Evolutionary conservation across 2,888 invertebrate genomes (phyloP).

Genomic region (Acrobasis suavella): DNA sequence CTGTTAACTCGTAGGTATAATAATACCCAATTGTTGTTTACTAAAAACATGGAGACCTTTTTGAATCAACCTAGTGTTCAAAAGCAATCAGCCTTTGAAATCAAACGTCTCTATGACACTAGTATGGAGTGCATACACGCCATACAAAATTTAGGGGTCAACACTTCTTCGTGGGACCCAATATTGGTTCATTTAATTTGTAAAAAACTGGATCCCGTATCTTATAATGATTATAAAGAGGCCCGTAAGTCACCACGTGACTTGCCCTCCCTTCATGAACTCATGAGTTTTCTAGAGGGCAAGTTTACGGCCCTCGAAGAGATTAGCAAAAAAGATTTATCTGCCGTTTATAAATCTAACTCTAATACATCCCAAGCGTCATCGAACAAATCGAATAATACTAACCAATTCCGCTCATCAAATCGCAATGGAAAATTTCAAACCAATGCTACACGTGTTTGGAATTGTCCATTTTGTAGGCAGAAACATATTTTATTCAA

Average conservation of each 20-base stretch:
- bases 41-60: neutral
- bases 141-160: neutral
- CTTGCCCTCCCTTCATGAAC: neutral
- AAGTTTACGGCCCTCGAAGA: neutral
- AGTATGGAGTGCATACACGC: neutral
- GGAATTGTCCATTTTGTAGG: no score
- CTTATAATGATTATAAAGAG: neutral
- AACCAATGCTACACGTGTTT: no score
- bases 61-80: neutral
- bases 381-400: no score
- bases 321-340: neutral
- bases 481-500: no score
- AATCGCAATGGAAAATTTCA: no score
- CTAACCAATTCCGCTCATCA: no score
- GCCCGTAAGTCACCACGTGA: neutral
- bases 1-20: neutral
- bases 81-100: neutral
- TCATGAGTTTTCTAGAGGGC: neutral
- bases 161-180: neutral
- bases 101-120: neutral
- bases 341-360: no score
- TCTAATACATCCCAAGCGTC: no score
- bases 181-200: neutral
- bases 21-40: neutral
- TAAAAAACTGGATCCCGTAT: neutral